Percentiles rank a stretch among this genome's conserved stretches.
Evolutionary conservation across 2,888 invertebrate species (phyloP).

Genomic region (Strigamia crassipes): DNA sequence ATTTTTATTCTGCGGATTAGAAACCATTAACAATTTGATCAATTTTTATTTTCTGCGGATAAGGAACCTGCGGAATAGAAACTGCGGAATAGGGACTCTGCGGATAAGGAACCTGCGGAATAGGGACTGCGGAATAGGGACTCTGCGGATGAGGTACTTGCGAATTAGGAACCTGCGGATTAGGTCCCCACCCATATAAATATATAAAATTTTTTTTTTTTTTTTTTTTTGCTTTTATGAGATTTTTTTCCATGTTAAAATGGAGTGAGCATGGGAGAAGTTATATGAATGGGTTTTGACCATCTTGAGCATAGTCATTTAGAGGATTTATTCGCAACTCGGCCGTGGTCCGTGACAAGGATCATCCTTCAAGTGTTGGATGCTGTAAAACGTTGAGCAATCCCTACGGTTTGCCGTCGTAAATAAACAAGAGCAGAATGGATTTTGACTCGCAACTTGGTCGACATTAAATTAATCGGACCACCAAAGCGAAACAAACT

Average conservation of each 20-base stretch:
- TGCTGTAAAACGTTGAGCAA: conserved; percentile 14
- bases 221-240: not conserved
- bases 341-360: conserved; percentile 25
- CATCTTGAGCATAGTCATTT: conserved; percentile 20
- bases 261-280: not conserved
- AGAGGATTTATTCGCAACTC: conserved; percentile 12
- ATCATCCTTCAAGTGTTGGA: conserved; percentile 23
- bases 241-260: not conserved
- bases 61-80: too few species aligned
- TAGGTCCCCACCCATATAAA: too few species aligned
- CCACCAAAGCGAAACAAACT: conserved; percentile 40
- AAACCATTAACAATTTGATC: too few species aligned
- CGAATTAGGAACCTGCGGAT: too few species aligned
- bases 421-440: conserved; percentile 22
- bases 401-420: conserved; percentile 4
- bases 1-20: too few species aligned
- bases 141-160: too few species aligned
- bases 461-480: conserved; percentile 33
- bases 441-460: conserved; percentile 29
- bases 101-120: too few species aligned
- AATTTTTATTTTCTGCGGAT: too few species aligned
- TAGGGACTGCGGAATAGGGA: too few species aligned
- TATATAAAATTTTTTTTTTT: not conserved
- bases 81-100: too few species aligned
- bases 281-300: conserved; percentile 1